Base-by-base conservation (phyloP, 2,888 invertebrate genomes). In the Cheilosia urbana region DNA sequence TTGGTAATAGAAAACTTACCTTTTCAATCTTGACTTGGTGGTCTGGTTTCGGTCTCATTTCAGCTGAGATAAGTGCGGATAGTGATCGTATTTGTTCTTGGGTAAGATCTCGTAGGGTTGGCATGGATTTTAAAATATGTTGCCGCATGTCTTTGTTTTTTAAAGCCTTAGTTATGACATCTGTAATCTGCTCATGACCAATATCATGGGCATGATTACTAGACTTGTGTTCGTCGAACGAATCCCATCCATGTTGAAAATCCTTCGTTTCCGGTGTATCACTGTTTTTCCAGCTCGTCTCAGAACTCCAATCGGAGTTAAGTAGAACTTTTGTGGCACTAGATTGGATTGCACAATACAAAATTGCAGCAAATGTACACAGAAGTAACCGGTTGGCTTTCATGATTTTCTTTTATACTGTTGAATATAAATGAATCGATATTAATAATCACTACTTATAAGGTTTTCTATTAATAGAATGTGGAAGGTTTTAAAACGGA, bases 61-160 rank as follows among this genome's bases (percentile, higher is more conserved):
- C 94, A 2, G 93, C 94, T 1, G 95, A 94, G 5, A 95, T 95
- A 49, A 95, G 88, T 0, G 95, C 94, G 0, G 95, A 95, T 73
- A 95, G 90, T 1, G 94, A 94, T 78, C 94, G 91, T 37, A 95
- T 92, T 91, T 95, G 95, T 34, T 93, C 93, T 0, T 94, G 93
- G 0, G 95, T 94, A 92, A 95, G 93, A 3, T 94, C 94, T 60
- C 95, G 93, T 87, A 95, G 92, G 87, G 95, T 95, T 51, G 95
- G 95, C 91, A 95, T 91, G 27, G 95, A 93, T 90, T 95, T 94
- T 0, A 94, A 93, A 73, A 95, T 94, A 89, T 94, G 94, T 82
- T 94, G 94, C 19, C 94, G 93, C 58, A 94, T 93, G 42, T 93
- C 94, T 62, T 94, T 94, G 88, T 93, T 93, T 87, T 94, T 94